A percentile compares a stretch with the other conserved stretches of the same genome.
These are phyloP conservation scores for Calameuta pallipes DNA, from an alignment of 2,888 invertebrate genomes.

Conservation along the genomic window DNA sequence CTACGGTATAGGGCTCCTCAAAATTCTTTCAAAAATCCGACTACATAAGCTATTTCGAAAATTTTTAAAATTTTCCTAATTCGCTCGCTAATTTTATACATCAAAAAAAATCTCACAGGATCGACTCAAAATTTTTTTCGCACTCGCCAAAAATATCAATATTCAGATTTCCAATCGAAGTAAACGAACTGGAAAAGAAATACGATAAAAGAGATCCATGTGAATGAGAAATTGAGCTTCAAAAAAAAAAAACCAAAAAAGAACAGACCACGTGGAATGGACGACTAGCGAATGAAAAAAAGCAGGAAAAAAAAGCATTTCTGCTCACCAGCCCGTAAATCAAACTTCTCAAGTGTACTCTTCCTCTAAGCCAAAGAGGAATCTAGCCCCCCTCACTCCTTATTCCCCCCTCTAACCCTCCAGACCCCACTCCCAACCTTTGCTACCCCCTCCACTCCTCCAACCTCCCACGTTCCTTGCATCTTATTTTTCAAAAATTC, in stretches of 20 bases:
- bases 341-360: constrained; percentile 30
- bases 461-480: background rate
- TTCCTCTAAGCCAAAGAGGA: constrained; percentile 19
- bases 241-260: constrained; percentile 10
- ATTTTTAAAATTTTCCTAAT: background rate
- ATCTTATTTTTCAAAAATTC: background rate
- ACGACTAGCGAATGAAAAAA: background rate
- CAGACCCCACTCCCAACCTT: background rate
- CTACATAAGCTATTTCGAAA: background rate
- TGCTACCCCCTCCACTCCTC: background rate
- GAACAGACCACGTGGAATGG: background rate
- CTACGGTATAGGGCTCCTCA: too few species aligned
- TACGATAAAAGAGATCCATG: background rate
- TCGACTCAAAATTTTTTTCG: too few species aligned
- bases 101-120: too few species aligned
- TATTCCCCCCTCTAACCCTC: background rate
- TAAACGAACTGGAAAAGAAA: background rate
- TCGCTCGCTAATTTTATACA: background rate
- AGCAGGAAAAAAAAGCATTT: constrained; percentile 18
- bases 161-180: too few species aligned
- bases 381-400: constrained; percentile 7
- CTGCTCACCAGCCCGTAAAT: constrained; percentile 25
- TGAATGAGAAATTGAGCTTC: constrained; percentile 11
- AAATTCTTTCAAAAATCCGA: background rate
- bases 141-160: too few species aligned